Evolutionary conservation across 2,888 invertebrate species (phyloP), one percentile per base, ranked within the genome.

Genomic region (Scrobipalpa costella): DNA sequence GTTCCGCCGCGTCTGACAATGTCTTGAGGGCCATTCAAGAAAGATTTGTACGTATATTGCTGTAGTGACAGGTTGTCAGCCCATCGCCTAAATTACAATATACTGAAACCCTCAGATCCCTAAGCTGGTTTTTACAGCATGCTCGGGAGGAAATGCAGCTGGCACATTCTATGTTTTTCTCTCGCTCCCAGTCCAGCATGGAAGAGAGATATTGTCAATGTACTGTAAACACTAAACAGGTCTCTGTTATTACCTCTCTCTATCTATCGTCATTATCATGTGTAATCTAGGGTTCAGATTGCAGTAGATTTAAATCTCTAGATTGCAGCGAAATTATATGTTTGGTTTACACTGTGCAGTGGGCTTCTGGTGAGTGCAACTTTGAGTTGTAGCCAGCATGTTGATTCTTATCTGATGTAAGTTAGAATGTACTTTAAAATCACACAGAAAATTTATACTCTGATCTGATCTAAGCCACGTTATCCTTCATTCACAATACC

Each of bases 141-240:
- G n/a, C n/a, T n/a, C n/a, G n/a, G n/a, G n/a, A n/a, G n/a, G n/a
- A n/a, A n/a, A n/a, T n/a, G n/a, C n/a, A n/a, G n/a, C n/a, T n/a
- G n/a, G n/a, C n/a, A n/a, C n/a, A n/a, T n/a, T n/a, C n/a, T n/a
- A n/a, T n/a, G n/a, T n/a, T n/a, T n/a, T n/a, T n/a, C n/a, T n/a
- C n/a, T n/a, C n/a, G n/a, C n/a, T n/a, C n/a, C n/a, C n/a, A n/a
- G n/a, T n/a, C n/a, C n/a, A n/a, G n/a, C n/a, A n/a, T n/a, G n/a
- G n/a, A n/a, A n/a, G n/a, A n/a, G n/a, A 60, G 34, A 61, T 49
- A 19, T 59, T 63, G 59, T 63, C 63, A 59, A 59, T 52, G 50
- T 38, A 17, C 27, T 27, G 5, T 5, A 2, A 3, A 27, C 21
- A 34, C 49, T 33, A 38, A 61, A 52, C 61, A 36, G 61, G 38